Evolutionary conservation across 1,140 invertebrate genomes (phyloP), one percentile per base, ranked within the genome.

Genomic region (Cephus cinctus): DNA sequence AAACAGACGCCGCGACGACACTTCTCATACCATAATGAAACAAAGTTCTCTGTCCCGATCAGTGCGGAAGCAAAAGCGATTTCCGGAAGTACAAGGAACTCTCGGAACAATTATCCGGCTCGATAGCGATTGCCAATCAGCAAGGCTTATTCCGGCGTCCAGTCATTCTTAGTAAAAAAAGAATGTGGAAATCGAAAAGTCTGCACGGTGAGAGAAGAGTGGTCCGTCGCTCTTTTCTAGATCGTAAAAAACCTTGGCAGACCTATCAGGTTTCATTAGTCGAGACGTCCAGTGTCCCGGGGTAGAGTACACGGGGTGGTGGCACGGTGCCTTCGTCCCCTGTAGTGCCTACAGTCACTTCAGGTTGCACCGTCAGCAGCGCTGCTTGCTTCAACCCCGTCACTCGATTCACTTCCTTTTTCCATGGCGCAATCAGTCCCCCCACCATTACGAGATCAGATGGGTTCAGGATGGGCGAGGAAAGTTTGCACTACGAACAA

Each of bases 211-310:
- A n/a, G n/a, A n/a, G n/a, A n/a, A n/a, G n/a, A n/a, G n/a, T n/a
- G n/a, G n/a, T n/a, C n/a, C n/a, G n/a, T n/a, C n/a, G n/a, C n/a
- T n/a, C n/a, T n/a, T n/a, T n/a, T n/a, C n/a, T n/a, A n/a, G n/a
- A n/a, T n/a, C n/a, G n/a, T 57, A 58, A 53, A 63, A 61, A 65
- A 59, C 57, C 64, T 67, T 61, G 57, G 54, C 62, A 59, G 48
- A 56, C 30, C 49, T 31, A 52, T 56, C 54, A 52, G 54, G 47
- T 54, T 65, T 65, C 64, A 63, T 67, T 65, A 62, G 56, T 58
- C 46, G 41, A 40, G 31, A 53, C n/a, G n/a, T n/a, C n/a, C n/a
- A n/a, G n/a, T n/a, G n/a, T n/a, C n/a, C n/a, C 25, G 25, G 6
- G 25, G 6, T 27, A n/a, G 6, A 8, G 25, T 27, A n/a, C 25